phyloP scores from a whole-genome alignment of 2,113 vertebrate genomes.

The Acanthochromis polyacanthus region DNA sequence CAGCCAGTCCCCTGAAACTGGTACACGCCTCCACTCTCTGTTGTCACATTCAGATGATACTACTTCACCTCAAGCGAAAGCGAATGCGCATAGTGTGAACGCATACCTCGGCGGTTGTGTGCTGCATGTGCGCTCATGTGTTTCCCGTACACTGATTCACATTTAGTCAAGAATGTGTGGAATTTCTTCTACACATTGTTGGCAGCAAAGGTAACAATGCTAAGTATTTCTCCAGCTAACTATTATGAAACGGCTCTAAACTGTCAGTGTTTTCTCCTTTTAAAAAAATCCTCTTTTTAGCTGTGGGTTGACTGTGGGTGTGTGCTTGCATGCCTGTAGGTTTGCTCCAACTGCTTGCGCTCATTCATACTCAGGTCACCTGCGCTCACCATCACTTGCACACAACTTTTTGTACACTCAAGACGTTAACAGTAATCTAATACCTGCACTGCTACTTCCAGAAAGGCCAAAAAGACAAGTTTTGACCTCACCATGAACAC shows the following conservation, averaged over 20 bases:
- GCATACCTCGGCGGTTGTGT: constrained; percentile 51
- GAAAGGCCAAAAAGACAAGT: background rate
- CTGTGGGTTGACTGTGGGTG: constrained; percentile 37
- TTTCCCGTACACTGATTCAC: constrained; percentile 48
- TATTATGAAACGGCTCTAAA: constrained; percentile 42
- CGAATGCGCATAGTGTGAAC: constrained; percentile 54
- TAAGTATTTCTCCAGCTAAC: constrained; percentile 43
- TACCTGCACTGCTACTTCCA: background rate
- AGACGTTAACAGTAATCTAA: background rate
- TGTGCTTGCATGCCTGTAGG: constrained; percentile 51
- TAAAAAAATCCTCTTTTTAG: background rate
- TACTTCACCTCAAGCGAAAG: constrained; percentile 71
- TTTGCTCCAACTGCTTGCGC: constrained; percentile 34
- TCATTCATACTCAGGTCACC: constrained; percentile 26
- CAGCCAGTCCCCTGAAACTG: constrained; percentile 70
- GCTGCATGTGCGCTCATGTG: constrained; percentile 51
- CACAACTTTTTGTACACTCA: background rate
- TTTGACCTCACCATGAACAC: background rate
- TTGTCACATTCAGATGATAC: constrained; percentile 75
- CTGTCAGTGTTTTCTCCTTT: constrained; percentile 33
- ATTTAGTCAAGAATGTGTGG: constrained; percentile 48
- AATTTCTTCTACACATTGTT: constrained; percentile 46
- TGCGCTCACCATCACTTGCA: constrained; percentile 11
- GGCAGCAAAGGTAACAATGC: constrained; percentile 31
- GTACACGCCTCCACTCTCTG: constrained; percentile 61